Evolutionary conservation across 1,140 invertebrate species (phyloP).

Genomic region (Lysiphlebus fabarum): DNA sequence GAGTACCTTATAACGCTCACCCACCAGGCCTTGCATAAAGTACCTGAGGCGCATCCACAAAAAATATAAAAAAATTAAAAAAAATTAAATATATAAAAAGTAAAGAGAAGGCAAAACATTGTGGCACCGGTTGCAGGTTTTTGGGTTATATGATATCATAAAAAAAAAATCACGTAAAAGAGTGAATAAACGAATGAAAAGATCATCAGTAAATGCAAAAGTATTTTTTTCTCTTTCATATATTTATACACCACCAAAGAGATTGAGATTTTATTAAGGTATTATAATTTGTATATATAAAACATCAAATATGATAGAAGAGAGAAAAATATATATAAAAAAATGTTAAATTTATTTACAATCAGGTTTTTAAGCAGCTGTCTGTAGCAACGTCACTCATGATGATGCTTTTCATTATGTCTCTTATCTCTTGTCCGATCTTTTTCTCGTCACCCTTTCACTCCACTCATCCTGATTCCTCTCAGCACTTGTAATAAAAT

Average conservation of each 20-base stretch:
- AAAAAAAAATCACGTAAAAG: constrained; percentile 47
- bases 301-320: constrained; percentile 24
- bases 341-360: no score
- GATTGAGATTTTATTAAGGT: constrained; percentile 28
- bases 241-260: constrained; percentile 17
- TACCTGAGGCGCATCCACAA: no score
- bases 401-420: constrained; percentile 54
- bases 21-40: no score
- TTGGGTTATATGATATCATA: constrained; percentile 52
- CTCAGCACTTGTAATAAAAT: no score
- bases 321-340: no score
- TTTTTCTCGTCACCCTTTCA: constrained; percentile 19
- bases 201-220: neutral
- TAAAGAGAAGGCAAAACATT: no score
- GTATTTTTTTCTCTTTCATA: no score
- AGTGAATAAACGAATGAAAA: constrained; percentile 24
- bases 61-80: no score
- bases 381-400: constrained; percentile 53
- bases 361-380: constrained; percentile 47
- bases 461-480: no score
- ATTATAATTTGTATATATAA: no score
- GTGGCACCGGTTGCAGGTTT: constrained; percentile 29
- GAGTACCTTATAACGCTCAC: no score
- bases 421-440: constrained; percentile 47
- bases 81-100: no score